Percentiles rank a stretch among this genome's conserved stretches.
Evolutionary conservation across 2,888 invertebrate species (phyloP).

Genomic region (Nebria brevicollis): DNA sequence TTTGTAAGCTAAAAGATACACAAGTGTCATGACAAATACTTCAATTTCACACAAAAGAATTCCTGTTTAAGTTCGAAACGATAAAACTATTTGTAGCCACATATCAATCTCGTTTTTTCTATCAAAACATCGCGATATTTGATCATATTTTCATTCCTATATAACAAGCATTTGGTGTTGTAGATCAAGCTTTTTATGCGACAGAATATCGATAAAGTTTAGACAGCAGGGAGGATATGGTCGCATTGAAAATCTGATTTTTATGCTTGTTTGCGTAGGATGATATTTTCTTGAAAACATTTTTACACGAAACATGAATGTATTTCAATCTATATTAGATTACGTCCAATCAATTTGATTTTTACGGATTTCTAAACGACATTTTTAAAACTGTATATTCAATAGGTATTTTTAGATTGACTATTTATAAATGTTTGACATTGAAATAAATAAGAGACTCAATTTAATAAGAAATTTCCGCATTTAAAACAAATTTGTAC

Average conservation of each 20-base stretch:
- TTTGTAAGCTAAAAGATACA: too few species aligned
- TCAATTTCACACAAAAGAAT: neutral
- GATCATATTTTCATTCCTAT: neutral
- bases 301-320: neutral
- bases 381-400: neutral
- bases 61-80: neutral
- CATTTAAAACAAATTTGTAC: neutral
- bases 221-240: neutral
- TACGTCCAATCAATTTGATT: neutral
- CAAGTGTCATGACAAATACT: neutral
- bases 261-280: neutral
- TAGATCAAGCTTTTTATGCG: neutral
- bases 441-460: neutral
- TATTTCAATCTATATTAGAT: neutral
- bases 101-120: neutral
- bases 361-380: neutral
- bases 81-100: neutral
- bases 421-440: neutral
- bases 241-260: neutral
- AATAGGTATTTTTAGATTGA: neutral
- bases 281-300: neutral
- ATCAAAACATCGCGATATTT: neutral
- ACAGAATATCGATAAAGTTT: neutral
- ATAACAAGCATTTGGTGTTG: neutral
- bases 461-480: neutral